Percentiles rank a stretch among this genome's conserved stretches.
Evolutionary conservation across 2,888 invertebrate species (phyloP).

Genomic region (Danaus chrysippus): DNA sequence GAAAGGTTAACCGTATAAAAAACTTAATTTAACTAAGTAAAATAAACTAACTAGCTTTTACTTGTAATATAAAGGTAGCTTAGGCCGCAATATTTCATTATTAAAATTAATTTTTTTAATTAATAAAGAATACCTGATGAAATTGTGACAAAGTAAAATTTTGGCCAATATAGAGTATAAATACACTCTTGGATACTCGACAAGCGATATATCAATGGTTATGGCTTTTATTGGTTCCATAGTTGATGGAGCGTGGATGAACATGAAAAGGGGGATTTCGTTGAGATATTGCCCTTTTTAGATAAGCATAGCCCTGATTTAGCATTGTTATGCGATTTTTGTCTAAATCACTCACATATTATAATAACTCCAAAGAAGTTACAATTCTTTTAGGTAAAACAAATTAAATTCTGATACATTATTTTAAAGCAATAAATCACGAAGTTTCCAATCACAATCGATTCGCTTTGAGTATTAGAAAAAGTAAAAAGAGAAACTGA

Average conservation of each 20-base stretch:
- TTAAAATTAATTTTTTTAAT: not conserved
- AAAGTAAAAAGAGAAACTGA: too few relatives aligned
- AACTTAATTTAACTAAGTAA: too few relatives aligned
- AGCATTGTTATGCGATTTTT: slow-evolving; percentile 16
- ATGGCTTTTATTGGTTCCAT: slow-evolving; percentile 50
- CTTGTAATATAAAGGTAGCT: too few relatives aligned
- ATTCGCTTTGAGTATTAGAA: too few relatives aligned
- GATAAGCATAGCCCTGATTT: slow-evolving; percentile 36
- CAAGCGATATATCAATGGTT: slow-evolving; percentile 40
- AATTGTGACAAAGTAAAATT: slow-evolving; percentile 13
- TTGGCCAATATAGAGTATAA: slow-evolving; percentile 26
- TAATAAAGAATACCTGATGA: not conserved
- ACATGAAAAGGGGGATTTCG: slow-evolving; percentile 47
- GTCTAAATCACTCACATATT: not conserved
- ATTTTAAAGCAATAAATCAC: too few relatives aligned
- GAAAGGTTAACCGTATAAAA: too few relatives aligned
- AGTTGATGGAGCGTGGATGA: slow-evolving; percentile 50
- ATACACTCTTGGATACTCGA: slow-evolving; percentile 23
- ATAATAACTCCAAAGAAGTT: not conserved
- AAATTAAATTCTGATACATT: too few relatives aligned
- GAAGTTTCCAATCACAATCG: too few relatives aligned
- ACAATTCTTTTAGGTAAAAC: too few relatives aligned
- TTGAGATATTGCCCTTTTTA: slow-evolving; percentile 61
- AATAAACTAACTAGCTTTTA: too few relatives aligned
- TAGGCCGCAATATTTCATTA: too few relatives aligned